Base-by-base conservation (phyloP, 2,113 vertebrate species). In the crab-eating macaque (Macaca fascicularis) region DNA sequence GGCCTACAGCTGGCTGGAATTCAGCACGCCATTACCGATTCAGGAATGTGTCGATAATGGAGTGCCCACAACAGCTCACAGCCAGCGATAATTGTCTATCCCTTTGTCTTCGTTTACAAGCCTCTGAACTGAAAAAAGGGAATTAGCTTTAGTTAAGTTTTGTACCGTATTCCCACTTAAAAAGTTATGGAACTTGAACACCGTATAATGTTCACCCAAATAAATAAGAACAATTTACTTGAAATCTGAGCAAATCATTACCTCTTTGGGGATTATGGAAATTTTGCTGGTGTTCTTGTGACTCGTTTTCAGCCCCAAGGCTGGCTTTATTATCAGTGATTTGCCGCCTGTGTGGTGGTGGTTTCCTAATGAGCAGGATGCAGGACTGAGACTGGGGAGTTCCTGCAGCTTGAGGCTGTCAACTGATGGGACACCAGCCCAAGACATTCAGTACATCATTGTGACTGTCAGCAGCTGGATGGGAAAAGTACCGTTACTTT, bases 21-120 rank as follows among this genome's bases (percentile, higher is more conserved):
- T 91, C 43, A 89, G 45, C 55, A 50, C 64, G 17, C 64, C 23
- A 85, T 92, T 61, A 69, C 61, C 67, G 10, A 75, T 88, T 94
- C 40, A 93, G 92, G 91, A 87, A 40, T 82, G 72, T 94, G 89
- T 96, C 74, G 32, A 1, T 89, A 92, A 67, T 72, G 87, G 86
- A 83, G 61, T 64, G 12, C 25, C 52, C 35, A 8, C n/a, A 40
- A 8, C 52, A 52, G 30, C 64, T 40, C 76, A 30, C 43, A 84
- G 57, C 76, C 90, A 27, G 0, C 59, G 76, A 52, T 89, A 83
- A 92, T 87, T 40, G 14, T 45, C 67, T 79, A 23, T 67, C 88
- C 23, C 57, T 92, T 94, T 59, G 30, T 93, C 67, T 97, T 84
- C 93, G 70, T 95, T 95, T 96, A 74, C 45, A 25, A 89, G 38